Conservation (phyloP, 2,797 vertebrate species). For the Hypotaenidia philippensis region DNA sequence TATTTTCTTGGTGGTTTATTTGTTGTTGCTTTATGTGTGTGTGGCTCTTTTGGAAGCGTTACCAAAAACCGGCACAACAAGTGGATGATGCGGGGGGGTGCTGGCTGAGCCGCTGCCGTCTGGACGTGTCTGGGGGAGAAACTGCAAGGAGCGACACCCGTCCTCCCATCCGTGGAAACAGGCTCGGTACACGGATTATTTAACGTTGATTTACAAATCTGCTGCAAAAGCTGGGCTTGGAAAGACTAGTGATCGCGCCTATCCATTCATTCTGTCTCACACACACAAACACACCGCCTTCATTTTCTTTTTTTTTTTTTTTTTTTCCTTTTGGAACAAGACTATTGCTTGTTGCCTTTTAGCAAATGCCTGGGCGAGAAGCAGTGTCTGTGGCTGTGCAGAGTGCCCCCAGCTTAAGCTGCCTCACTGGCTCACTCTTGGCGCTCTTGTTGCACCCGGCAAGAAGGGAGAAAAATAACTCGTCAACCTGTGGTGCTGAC, state of each 20-base stretch:
- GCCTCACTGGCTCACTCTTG: neutral
- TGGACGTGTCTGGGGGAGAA: neutral
- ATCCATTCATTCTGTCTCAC: neutral
- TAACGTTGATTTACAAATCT: neutral
- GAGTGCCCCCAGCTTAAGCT: neutral
- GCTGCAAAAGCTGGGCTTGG: neutral
- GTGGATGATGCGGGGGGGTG: constrained; percentile 39
- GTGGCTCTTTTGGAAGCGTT: neutral
- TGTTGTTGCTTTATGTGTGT: too few species aligned
- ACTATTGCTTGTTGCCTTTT: neutral
- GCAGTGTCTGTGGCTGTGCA: constrained; percentile 55
- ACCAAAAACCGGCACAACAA: constrained; percentile 34
- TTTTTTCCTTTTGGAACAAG: neutral
- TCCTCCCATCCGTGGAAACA: neutral
- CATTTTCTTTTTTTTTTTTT: neutral
- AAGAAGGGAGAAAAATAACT: neutral
- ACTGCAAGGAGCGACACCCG: neutral
- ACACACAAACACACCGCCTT: neutral
- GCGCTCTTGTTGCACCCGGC: neutral
- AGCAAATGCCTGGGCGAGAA: constrained; percentile 50
- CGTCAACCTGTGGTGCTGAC: constrained; percentile 41
- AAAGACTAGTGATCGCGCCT: neutral
- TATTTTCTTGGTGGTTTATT: neutral
- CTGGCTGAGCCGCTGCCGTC: neutral
- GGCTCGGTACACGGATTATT: neutral